Evolutionary conservation across 2,797 vertebrate genomes (phyloP).

Genomic region (Tangara arthus): DNA sequence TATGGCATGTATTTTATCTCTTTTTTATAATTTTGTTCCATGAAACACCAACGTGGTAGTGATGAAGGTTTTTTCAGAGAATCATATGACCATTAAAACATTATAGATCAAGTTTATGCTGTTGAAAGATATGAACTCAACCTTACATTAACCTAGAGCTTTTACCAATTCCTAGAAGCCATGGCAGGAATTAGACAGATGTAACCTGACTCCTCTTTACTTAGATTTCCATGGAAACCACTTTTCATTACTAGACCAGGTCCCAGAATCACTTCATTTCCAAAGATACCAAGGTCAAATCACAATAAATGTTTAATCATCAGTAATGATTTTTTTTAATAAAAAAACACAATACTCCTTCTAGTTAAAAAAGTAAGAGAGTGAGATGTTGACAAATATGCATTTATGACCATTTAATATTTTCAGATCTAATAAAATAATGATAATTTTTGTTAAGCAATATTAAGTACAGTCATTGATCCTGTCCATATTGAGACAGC

Average conservation of each 20-base stretch:
- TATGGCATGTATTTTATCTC: neutral
- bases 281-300: neutral
- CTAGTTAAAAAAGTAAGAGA: neutral
- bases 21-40: neutral
- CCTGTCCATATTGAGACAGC: neutral
- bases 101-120: neutral
- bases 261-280: neutral
- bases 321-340: neutral
- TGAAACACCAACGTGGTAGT: neutral
- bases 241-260: neutral
- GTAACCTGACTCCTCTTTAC: slow-evolving; percentile 15
- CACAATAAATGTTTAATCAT: slow-evolving; percentile 10
- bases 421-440: neutral
- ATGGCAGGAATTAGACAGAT: slow-evolving; percentile 33
- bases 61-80: neutral
- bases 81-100: neutral
- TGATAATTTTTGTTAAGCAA: neutral
- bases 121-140: neutral
- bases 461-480: neutral
- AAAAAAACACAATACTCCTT: neutral
- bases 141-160: slow-evolving; percentile 18
- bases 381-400: neutral
- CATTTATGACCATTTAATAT: neutral
- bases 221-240: slow-evolving; percentile 52
- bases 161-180: slow-evolving; percentile 21